Conservation (phyloP, 2,888 invertebrate species). For the Drosophila lacicola region DNA sequence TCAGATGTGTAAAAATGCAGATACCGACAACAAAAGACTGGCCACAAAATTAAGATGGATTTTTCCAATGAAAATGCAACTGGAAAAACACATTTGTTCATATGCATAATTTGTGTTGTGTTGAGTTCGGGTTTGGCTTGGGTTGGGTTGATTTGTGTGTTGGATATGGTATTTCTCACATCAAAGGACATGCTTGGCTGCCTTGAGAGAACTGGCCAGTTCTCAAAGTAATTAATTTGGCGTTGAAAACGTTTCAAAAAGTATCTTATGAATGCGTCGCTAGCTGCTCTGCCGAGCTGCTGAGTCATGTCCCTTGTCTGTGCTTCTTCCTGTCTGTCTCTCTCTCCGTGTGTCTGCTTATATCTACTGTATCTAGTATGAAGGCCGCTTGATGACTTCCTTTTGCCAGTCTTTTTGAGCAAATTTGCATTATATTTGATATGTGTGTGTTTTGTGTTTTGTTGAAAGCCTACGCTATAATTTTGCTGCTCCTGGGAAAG, state of each 20-base stretch:
- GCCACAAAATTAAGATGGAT: constrained; percentile 39
- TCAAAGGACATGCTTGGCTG: constrained; percentile 75
- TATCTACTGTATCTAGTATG: constrained; percentile 23
- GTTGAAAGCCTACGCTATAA: constrained; percentile 63
- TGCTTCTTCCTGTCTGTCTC: constrained; percentile 60
- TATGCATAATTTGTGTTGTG: constrained; percentile 59
- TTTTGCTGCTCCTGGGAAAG: constrained; percentile 68
- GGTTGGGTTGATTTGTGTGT: constrained; percentile 6
- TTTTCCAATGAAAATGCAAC: constrained; percentile 54
- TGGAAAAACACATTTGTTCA: constrained; percentile 41
- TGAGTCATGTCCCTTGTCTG: constrained; percentile 60
- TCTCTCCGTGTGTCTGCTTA: neutral
- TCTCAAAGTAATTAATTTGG: constrained; percentile 69
- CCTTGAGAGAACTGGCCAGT: constrained; percentile 14
- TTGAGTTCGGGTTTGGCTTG: constrained; percentile 16
- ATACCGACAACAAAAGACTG: neutral
- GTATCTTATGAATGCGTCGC: constrained; percentile 35
- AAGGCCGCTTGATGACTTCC: constrained; percentile 65
- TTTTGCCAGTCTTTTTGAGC: constrained; percentile 39
- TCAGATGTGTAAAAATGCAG: constrained; percentile 12
- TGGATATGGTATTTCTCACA: constrained; percentile 30
- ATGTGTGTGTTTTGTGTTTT: constrained; percentile 20
- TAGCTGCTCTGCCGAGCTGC: constrained; percentile 14
- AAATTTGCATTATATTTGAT: constrained; percentile 66
- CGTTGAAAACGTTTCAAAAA: constrained; percentile 50